These are phyloP conservation scores for Hyposoter didymator DNA, from an alignment of 2,888 invertebrate species.

Conservation along the genomic window DNA sequence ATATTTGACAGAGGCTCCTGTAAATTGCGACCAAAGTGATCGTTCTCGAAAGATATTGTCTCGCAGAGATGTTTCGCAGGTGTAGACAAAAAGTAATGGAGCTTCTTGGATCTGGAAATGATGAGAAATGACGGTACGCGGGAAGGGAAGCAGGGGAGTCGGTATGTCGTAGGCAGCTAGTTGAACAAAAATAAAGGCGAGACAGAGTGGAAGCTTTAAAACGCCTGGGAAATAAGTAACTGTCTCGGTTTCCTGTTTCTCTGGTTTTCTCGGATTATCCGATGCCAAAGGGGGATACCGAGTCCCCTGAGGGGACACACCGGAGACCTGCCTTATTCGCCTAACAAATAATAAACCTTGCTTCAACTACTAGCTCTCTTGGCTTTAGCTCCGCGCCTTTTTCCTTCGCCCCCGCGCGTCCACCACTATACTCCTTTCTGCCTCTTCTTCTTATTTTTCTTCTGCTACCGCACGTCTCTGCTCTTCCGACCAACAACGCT, in stretches of 20 bases:
- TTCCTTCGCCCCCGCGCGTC: not conserved
- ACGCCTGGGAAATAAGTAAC: conserved; percentile 69
- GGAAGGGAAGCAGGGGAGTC: conserved; percentile 16
- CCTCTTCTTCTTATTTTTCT: conserved; percentile 39
- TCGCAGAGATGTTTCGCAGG: conserved; percentile 19
- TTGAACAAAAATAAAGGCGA: conserved; percentile 53
- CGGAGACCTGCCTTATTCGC: conserved; percentile 64
- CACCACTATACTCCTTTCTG: conserved; percentile 9
- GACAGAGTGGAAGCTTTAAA: conserved; percentile 64
- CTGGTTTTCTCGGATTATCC: conserved; percentile 77
- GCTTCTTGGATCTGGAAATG: conserved; percentile 61
- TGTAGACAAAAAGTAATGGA: conserved; percentile 60
- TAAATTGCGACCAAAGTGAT: conserved; percentile 21
- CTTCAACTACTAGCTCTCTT: conserved; percentile 54
- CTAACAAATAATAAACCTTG: conserved; percentile 68
- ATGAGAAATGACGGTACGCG: conserved; percentile 63
- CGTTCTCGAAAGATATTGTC: not conserved
- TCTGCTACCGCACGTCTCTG: conserved; percentile 17
- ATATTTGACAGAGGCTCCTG: not conserved
- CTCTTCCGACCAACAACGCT: conserved; percentile 45
- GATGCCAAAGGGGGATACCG: conserved; percentile 75
- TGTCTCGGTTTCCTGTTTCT: conserved; percentile 70
- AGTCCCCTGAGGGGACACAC: conserved; percentile 55
- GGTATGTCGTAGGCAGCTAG: conserved; percentile 35
- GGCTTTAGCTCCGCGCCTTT: conserved; percentile 40